Base-by-base conservation (phyloP, 2,888 invertebrate genomes). In the Lepetodrilus schrolli region DNA sequence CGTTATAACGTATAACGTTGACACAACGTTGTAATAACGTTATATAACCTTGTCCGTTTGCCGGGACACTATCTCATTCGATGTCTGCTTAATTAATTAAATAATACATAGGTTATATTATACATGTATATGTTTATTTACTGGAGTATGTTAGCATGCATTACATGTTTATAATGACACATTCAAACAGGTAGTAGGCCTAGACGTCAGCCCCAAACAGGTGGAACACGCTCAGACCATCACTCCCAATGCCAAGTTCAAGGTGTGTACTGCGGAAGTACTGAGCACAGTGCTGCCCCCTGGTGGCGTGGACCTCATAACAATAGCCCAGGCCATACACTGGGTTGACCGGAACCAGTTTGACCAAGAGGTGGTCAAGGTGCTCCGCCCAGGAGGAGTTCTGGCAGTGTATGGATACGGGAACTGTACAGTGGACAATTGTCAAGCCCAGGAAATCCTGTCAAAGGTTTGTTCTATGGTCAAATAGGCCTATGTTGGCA, bases 321-420 rank as follows among this genome's bases (percentile, higher is more conserved):
- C 58, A 10, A 58, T 58, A 30, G 88, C 90, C 1, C 91, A 91
- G 70, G 90, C 91, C 7, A 82, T 90, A 65, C 92, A 92, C 78
- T 92, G 91, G 92, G 87, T 92, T 77, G 87, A 92, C 73, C 66
- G 89, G 38, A 86, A 87, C 2, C 85, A 82, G 74, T 92, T 92
- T 75, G 91, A 90, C 78, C 66, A 80, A 1, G 92, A 92, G 83
- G 90, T 86, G 0, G 84, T 85, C 69, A 83, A 92, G 38, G 85
- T 91, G n/a, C 81, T 92, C 38, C 3, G 68, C 26, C 74, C 82
- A 17, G 87, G 89, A 65, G 92, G 92, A 0, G 89, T 90, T 17
- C 76, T 91, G 20, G 91, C 89, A 26, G 83, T 76, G 0, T 86
- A 83, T 68, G 86, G 86, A n/a, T 87, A 87, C 71, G 83, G 83